Evolutionary conservation across 2,797 vertebrate genomes (phyloP).

Genomic region (Threskiornis aethiopicus): DNA sequence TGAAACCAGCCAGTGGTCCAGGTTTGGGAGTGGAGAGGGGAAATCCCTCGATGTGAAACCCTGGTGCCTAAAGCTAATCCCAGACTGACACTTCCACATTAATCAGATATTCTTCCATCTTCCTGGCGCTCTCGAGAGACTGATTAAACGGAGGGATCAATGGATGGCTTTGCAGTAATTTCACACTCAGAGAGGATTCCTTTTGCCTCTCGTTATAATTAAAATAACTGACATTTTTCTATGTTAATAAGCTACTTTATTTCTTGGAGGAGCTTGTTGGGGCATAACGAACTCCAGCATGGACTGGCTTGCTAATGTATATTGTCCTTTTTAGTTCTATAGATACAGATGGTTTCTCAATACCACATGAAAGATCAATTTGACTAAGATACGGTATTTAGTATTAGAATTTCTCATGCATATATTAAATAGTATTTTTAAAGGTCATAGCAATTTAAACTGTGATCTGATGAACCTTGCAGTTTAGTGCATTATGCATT

Average conservation of each 20-base stretch:
- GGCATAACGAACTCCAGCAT: neutral
- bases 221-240: conserved; percentile 53
- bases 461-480: conserved; percentile 34
- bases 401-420: conserved; percentile 17
- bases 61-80: neutral
- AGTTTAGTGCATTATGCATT: conserved; percentile 26
- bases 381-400: conserved; percentile 40
- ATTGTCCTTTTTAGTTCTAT: conserved; percentile 6
- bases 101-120: conserved; percentile 13
- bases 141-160: conserved; percentile 50
- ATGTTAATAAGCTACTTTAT: conserved; percentile 45
- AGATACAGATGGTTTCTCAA: neutral
- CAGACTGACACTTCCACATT: neutral
- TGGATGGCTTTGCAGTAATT: conserved; percentile 18
- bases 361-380: conserved; percentile 25
- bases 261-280: neutral
- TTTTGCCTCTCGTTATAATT: conserved; percentile 1
- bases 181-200: conserved; percentile 32
- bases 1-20: neutral
- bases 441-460: conserved; percentile 63
- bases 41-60: neutral
- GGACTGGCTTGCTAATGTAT: neutral
- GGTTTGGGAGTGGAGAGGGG: neutral
- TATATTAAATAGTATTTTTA: conserved; percentile 51
- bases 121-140: neutral